Percentiles rank a stretch among this genome's conserved stretches.
Conservation (phyloP, 2,797 vertebrate genomes). For the Agapornis canus region DNA sequence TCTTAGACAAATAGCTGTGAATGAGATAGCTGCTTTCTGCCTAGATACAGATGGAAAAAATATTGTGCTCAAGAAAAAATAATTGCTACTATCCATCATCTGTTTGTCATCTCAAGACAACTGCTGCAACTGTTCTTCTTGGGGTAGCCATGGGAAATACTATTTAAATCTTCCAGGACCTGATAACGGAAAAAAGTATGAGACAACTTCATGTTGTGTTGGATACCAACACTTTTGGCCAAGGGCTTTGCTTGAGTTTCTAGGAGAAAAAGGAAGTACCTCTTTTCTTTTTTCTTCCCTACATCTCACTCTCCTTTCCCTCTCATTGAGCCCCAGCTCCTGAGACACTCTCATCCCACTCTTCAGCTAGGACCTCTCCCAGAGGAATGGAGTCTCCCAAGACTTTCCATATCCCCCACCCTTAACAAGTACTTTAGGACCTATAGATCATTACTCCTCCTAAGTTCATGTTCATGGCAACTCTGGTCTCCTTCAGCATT, state of each 20-base stretch:
- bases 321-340: not conserved
- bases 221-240: not conserved
- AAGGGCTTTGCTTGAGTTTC: not conserved
- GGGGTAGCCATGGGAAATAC: not conserved
- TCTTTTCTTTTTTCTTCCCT: not conserved
- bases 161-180: not conserved
- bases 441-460: not conserved
- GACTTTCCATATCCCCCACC: not conserved
- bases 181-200: not conserved
- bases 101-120: not conserved
- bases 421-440: not conserved
- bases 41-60: not conserved
- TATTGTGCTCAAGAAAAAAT: not conserved
- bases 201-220: not conserved
- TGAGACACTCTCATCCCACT: not conserved
- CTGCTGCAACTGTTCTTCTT: not conserved
- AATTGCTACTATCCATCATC: conserved; percentile 22
- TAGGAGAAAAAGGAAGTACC: not conserved
- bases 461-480: not conserved
- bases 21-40: not conserved
- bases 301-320: not conserved
- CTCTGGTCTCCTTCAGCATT: not conserved
- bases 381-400: not conserved
- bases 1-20: conserved; percentile 9
- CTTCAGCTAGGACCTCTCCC: not conserved